A percentile compares a stretch with the other conserved stretches of the same genome.
Evolutionary conservation across 2,113 vertebrate species (phyloP).

Genomic region (Ictalurus punctatus): DNA sequence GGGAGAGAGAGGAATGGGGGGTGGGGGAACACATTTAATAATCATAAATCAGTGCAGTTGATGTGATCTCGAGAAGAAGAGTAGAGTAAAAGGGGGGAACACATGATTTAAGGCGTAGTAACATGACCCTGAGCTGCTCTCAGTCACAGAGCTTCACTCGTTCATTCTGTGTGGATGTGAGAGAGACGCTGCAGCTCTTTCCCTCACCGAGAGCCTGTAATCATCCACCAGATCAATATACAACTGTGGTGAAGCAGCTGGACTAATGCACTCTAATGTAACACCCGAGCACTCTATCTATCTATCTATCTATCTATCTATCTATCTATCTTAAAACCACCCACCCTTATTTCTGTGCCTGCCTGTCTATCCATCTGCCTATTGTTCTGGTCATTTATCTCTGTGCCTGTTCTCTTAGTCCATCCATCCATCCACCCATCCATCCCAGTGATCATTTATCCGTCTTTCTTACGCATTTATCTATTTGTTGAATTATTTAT

Average conservation of each 20-base stretch:
- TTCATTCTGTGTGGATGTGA: conserved; percentile 17
- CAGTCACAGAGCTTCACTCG: neutral
- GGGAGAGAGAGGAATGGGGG: neutral
- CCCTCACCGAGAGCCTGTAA: conserved; percentile 35
- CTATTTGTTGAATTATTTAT: neutral
- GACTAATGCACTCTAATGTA: conserved; percentile 12
- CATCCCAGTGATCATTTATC: neutral
- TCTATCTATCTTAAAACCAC: neutral
- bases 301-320: neutral
- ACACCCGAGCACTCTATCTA: neutral
- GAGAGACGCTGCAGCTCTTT: conserved; percentile 6
- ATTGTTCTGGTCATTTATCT: neutral
- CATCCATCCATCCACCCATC: neutral
- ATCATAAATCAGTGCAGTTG: neutral
- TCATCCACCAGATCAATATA: conserved; percentile 40
- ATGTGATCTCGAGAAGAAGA: neutral
- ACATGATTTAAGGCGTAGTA: conserved; percentile 5
- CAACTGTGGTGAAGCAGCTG: conserved; percentile 14
- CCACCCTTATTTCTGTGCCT: neutral
- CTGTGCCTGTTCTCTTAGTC: neutral
- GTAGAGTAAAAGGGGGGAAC: neutral
- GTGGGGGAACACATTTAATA: neutral
- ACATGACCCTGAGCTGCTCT: conserved; percentile 11
- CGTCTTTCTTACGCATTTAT: no score
- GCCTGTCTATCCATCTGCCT: neutral